These are phyloP conservation scores for Unio pictorum DNA, from an alignment of 2,888 invertebrate genomes.

Conservation along the genomic window DNA sequence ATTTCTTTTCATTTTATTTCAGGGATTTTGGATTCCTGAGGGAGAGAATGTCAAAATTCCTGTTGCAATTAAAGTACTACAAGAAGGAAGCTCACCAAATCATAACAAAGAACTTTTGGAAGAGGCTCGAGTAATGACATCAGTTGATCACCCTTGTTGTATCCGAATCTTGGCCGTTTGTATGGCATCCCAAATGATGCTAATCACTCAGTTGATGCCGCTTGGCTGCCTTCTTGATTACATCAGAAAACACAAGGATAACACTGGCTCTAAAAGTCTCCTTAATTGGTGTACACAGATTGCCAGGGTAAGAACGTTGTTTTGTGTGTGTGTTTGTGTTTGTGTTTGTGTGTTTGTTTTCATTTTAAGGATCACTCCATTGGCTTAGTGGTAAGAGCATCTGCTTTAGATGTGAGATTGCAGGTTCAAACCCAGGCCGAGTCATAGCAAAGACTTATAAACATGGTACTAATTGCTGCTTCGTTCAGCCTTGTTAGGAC, in stretches of 20 bases:
- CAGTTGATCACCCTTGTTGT: conserved; percentile 94
- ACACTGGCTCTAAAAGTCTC: conserved; percentile 94
- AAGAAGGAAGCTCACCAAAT: conserved; percentile 82
- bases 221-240: conserved; percentile 96
- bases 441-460: too few relatives aligned
- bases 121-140: conserved; percentile 98
- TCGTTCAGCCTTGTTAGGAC: too few relatives aligned
- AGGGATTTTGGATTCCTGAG: conserved; percentile 70
- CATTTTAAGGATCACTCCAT: background rate
- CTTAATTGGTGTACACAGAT: conserved; percentile 99
- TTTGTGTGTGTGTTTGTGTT: background rate
- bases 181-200: conserved; percentile 97
- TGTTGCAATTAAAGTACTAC: conserved; percentile 96
- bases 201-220: conserved; percentile 98
- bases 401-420: too few relatives aligned
- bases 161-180: conserved; percentile 95
- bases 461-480: too few relatives aligned
- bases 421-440: too few relatives aligned
- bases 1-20: conserved; percentile 8
- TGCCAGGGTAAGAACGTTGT: conserved; percentile 75
- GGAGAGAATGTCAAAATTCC: conserved; percentile 79
- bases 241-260: conserved; percentile 90
- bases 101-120: conserved; percentile 94
- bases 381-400: too few relatives aligned
- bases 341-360: background rate